Conservation (phyloP, 2,113 vertebrate genomes). For the Anguilla japonica region DNA sequence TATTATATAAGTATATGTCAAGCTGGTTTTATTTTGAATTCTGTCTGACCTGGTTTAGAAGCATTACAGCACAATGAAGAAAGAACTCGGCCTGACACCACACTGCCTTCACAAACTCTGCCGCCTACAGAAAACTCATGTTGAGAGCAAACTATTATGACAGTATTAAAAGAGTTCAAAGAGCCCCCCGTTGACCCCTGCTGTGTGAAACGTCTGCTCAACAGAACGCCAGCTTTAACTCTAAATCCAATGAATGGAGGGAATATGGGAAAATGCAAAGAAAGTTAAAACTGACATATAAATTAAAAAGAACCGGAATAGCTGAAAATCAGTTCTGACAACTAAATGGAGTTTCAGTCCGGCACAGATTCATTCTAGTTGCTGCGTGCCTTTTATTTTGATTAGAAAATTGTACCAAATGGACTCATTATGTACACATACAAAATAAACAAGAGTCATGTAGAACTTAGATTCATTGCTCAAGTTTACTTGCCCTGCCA, state of each 20-base stretch:
- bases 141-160: background rate
- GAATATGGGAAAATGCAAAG: background rate
- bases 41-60: background rate
- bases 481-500: background rate
- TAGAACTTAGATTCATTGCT: background rate
- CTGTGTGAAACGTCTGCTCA: background rate
- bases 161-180: background rate
- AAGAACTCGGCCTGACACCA: background rate
- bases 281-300: conserved; percentile 3
- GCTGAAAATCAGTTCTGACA: background rate
- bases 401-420: background rate
- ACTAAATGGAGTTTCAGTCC: background rate
- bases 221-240: background rate
- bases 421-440: background rate
- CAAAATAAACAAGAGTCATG: background rate
- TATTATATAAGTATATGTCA: background rate
- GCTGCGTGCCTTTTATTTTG: background rate
- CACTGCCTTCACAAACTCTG: background rate
- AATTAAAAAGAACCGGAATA: background rate
- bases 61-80: background rate
- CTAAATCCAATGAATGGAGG: background rate
- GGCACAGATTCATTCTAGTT: background rate
- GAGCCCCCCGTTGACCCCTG: background rate
- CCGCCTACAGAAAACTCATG: background rate
- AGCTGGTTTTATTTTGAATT: background rate